A percentile compares a stretch with the other conserved stretches of the same genome.
Conservation (phyloP, 2,797 vertebrate genomes). For the Manis pentadactyla region DNA sequence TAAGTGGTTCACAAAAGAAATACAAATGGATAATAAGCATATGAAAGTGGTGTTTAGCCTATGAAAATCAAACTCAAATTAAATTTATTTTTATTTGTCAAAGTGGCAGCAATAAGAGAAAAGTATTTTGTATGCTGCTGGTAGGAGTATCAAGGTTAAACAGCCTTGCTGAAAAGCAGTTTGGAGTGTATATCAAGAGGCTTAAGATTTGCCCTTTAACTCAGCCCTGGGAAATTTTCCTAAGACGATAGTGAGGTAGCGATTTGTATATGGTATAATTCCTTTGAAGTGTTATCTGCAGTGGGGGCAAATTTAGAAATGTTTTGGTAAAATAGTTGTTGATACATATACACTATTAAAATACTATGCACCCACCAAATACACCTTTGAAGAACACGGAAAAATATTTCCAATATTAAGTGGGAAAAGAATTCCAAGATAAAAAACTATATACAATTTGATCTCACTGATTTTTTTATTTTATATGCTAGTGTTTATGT, state of each 20-base stretch:
- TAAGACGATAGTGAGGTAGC: background rate
- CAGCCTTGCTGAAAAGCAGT: background rate
- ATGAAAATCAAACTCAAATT: background rate
- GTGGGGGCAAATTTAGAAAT: background rate
- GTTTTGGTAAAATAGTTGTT: background rate
- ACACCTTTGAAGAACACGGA: background rate
- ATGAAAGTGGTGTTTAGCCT: background rate
- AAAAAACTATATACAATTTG: background rate
- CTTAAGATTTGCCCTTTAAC: background rate
- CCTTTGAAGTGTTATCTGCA: background rate
- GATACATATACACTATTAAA: background rate
- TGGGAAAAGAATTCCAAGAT: background rate
- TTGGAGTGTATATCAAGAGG: background rate
- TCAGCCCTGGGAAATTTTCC: background rate
- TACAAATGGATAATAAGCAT: background rate
- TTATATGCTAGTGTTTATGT: background rate
- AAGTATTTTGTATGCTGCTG: background rate
- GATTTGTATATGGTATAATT: background rate
- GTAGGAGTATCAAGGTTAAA: background rate
- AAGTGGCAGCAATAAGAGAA: background rate
- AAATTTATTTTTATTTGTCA: slow-evolving; percentile 21
- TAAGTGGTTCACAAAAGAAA: slow-evolving; percentile 43
- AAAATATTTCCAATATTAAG: background rate
- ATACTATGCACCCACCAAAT: background rate
- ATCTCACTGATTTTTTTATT: background rate